Percentiles rank a stretch among this genome's conserved stretches.
Evolutionary conservation across 2,888 invertebrate species (phyloP).

Genomic region (Dysmachus trigonus): DNA sequence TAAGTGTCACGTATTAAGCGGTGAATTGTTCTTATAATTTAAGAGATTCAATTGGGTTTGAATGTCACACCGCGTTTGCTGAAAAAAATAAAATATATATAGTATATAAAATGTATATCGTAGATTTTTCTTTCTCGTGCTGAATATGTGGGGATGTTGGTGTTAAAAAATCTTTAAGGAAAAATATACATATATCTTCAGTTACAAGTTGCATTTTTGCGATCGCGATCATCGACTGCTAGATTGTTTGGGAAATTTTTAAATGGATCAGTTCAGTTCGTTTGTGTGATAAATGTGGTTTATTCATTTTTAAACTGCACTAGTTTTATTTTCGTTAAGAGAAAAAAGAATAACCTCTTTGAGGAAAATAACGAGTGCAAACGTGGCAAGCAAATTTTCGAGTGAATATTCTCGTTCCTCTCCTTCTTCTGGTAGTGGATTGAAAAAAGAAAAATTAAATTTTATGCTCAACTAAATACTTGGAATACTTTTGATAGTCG

Average conservation of each 20-base stretch:
- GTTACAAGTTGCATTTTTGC: neutral
- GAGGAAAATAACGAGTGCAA: neutral
- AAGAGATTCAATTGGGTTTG: conserved; percentile 17
- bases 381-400: neutral
- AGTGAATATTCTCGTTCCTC: neutral
- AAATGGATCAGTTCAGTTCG: neutral
- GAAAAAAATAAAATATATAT: neutral
- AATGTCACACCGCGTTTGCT: conserved; percentile 27
- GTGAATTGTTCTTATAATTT: conserved; percentile 18
- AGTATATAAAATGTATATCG: neutral
- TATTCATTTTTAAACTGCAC: neutral
- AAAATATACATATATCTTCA: neutral
- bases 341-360: neutral
- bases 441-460: neutral
- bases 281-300: neutral
- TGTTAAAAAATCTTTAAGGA: neutral
- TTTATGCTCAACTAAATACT: neutral
- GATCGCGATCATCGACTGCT: neutral
- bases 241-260: neutral
- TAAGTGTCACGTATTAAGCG: conserved; percentile 39
- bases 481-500: conserved; percentile 16
- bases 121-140: neutral
- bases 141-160: neutral
- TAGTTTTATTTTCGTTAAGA: neutral
- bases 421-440: neutral